A percentile compares a stretch with the other conserved stretches of the same genome.
Conservation (phyloP, 2,113 vertebrate genomes). For the Xyliphius kryptos region DNA sequence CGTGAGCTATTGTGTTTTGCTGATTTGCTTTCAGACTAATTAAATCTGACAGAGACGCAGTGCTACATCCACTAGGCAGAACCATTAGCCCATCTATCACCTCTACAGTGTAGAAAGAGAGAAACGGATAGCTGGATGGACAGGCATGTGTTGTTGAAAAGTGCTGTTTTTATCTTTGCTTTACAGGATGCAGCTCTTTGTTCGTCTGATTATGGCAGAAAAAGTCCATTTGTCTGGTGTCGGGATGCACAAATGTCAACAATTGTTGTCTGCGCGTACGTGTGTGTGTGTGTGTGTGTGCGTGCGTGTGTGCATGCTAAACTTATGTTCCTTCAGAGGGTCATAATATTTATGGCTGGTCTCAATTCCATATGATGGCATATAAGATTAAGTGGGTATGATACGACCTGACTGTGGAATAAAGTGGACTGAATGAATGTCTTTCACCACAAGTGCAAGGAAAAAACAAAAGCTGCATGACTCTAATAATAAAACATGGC, state of each 20-base stretch:
- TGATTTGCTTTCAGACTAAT: conserved; percentile 15
- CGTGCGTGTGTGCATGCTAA: background rate
- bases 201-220: conserved; percentile 11
- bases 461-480: background rate
- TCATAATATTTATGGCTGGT: background rate
- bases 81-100: conserved; percentile 10
- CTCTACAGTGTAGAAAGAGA: conserved; percentile 4
- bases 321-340: background rate
- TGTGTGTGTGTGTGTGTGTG: background rate
- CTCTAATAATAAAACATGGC: too few relatives aligned
- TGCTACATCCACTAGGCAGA: conserved; percentile 12
- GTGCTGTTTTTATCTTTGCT: conserved; percentile 11
- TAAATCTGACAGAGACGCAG: conserved; percentile 21
- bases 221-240: conserved; percentile 20
- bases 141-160: too few relatives aligned
- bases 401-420: background rate
- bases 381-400: background rate
- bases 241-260: background rate
- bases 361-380: background rate
- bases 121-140: too few relatives aligned
- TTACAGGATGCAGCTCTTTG: conserved; percentile 15
- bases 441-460: background rate
- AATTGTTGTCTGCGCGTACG: conserved; percentile 6
- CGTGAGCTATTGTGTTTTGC: background rate
- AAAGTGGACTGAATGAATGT: background rate